Evolutionary conservation across 1,140 invertebrate genomes (phyloP).

Genomic region (Sipha flava): DNA sequence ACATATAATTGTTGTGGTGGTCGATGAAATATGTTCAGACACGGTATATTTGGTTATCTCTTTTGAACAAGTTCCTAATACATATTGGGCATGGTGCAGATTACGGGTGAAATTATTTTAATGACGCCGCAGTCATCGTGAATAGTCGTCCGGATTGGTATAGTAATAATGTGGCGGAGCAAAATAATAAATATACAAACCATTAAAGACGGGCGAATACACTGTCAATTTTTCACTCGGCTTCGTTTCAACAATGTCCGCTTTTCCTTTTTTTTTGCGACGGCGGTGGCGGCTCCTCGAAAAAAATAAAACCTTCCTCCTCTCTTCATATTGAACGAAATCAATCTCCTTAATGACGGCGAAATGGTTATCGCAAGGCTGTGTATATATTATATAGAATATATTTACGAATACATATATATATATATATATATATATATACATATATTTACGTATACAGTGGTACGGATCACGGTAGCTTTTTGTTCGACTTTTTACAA

Average conservation of each 20-base stretch:
- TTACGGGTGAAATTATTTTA: background rate
- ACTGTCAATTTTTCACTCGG: conserved; percentile 19
- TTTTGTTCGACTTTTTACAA: too few relatives aligned
- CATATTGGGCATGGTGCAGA: background rate
- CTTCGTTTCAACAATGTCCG: conserved; percentile 4
- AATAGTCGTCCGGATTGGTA: background rate
- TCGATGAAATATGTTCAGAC: background rate
- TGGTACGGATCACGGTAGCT: too few relatives aligned
- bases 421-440: background rate
- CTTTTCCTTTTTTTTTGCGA: background rate
- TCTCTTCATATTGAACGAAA: background rate
- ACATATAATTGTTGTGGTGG: too few relatives aligned
- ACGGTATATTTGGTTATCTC: background rate
- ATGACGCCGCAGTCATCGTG: too few relatives aligned
- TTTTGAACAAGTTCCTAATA: too few relatives aligned
- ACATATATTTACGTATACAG: background rate
- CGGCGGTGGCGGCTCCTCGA: background rate
- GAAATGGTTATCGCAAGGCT: background rate
- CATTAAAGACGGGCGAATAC: background rate
- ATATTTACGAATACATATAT: background rate
- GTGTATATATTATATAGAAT: background rate
- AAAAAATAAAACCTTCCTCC: background rate
- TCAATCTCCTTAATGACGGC: conserved; percentile 26
- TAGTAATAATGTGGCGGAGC: background rate
- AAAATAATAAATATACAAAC: conserved; percentile 1